Base-by-base conservation (phyloP, 2,888 invertebrate species). In the Aradus depressus region DNA sequence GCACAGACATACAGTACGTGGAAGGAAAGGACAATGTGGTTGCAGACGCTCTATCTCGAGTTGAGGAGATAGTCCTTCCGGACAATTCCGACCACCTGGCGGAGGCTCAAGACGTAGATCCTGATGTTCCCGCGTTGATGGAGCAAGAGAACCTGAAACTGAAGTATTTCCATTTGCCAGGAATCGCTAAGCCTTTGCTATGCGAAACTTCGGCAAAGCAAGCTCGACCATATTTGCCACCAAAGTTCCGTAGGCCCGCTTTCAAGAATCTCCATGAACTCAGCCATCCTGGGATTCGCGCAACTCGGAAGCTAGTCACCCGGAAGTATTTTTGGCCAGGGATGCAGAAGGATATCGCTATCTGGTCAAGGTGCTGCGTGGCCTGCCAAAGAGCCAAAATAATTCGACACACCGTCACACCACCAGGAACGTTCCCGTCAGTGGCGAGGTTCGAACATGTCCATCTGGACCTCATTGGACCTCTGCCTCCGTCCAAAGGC, bases 401-500 rank as follows among this genome's bases (percentile, higher is more conserved):
- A 2, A 44, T 56, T 1, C 53, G 63, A 4, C 65, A 65, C 55
- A 60, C 57, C 12, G 31, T 25, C 3, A 44, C 60, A 1, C 58
- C 58, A 19, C 50, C 60, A 14, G 57, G 54, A 18, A 49, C 42
- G 34, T 61, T 62, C 41, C 18, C 43, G 10, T 6, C 34, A 14
- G 16, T 16, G 5, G 49, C 43, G 5, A 56, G 65, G 12, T 68
- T 71, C 56, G 53, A 60, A 3, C 67, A 68, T 51, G 60, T 70
- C 4, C 68, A 70, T 57, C 60, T 71, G 2, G 68, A 71, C 57
- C 58, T 72, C 4, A 63, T 72, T 1, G 68, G 68, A 2, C 69
- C 68, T 0, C 53, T 70, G 8, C 66, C 68, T 16, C 5, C 50
- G 2, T 61, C 61, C 1, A 31, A 60, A 12, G 64, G 62, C 6